Evolutionary conservation across 2,113 vertebrate species (phyloP).

Genomic region (Trematocara zebra): DNA sequence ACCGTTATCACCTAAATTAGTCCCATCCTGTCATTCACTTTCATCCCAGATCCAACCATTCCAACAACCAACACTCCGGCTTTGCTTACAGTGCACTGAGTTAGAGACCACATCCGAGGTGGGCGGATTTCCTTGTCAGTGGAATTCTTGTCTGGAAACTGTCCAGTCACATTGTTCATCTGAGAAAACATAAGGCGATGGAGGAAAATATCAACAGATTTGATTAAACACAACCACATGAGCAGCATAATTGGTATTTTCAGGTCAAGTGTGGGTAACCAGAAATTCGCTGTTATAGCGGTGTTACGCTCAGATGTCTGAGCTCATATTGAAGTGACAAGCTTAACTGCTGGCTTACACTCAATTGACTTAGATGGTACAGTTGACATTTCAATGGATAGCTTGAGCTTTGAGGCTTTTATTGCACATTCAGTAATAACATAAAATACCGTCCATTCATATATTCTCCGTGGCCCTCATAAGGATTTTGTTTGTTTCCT

Average conservation of each 20-base stretch:
- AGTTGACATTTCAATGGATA: not conserved
- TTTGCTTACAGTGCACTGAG: not conserved
- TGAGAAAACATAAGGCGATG: constrained; percentile 12
- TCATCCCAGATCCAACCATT: not conserved
- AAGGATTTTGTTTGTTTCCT: constrained; percentile 1
- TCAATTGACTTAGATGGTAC: not conserved
- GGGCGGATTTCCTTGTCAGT: constrained; percentile 11
- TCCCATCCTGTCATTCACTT: not conserved
- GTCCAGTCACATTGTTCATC: constrained; percentile 40
- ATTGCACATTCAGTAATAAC: not conserved
- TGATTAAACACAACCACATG: constrained; percentile 33
- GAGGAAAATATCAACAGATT: constrained; percentile 30
- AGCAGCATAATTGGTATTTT: constrained; percentile 4
- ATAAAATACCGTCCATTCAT: not conserved
- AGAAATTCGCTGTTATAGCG: not conserved
- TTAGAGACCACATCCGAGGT: constrained; percentile 23
- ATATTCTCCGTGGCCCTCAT: not conserved
- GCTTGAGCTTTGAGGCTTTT: not conserved
- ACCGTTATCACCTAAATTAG: not conserved
- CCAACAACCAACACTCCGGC: not conserved
- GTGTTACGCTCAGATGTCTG: not conserved
- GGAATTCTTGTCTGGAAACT: constrained; percentile 17
- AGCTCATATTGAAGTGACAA: constrained; percentile 14
- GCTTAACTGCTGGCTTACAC: not conserved
- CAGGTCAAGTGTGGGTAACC: not conserved